A percentile compares a stretch with the other conserved stretches of the same genome.
Evolutionary conservation across 2,888 invertebrate species (phyloP).

Genomic region (Athalia circularis): DNA sequence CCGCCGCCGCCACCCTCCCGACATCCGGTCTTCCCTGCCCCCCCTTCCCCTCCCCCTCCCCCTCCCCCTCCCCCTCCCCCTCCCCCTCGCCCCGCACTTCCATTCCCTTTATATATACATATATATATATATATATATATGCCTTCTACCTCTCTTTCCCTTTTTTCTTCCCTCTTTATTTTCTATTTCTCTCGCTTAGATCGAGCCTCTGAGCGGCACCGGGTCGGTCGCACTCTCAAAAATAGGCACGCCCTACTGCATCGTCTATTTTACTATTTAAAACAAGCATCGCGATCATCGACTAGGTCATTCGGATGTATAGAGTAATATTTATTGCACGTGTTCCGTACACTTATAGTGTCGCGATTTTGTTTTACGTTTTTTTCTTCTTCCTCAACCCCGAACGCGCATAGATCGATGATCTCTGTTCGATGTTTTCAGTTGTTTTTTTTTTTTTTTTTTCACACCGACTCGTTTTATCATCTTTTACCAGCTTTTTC

Average conservation of each 20-base stretch:
- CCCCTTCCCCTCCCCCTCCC: constrained; percentile 52
- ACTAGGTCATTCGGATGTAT: too few species aligned
- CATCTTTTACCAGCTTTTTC: too few species aligned
- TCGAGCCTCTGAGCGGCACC: background rate
- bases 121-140: constrained; percentile 8
- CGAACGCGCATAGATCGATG: too few species aligned
- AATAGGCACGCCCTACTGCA: constrained; percentile 63
- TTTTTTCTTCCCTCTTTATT: constrained; percentile 37
- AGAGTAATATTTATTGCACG: too few species aligned
- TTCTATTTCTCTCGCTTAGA: background rate
- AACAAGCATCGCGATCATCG: background rate
- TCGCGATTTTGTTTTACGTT: too few species aligned
- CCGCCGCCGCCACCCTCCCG: constrained; percentile 60
- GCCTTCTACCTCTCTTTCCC: constrained; percentile 34
- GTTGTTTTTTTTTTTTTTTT: too few species aligned
- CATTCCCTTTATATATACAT: constrained; percentile 47
- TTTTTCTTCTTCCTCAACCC: too few species aligned
- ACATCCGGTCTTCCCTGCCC: constrained; percentile 60
- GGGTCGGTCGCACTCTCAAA: constrained; percentile 61
- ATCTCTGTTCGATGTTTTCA: too few species aligned
- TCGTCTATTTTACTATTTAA: background rate
- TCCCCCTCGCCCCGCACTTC: constrained; percentile 49
- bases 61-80: constrained; percentile 50
- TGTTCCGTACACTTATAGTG: too few species aligned
- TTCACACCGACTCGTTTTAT: too few species aligned